Evolutionary conservation across 1,140 invertebrate genomes (phyloP).

Genomic region (Stegodyphus mimosarum): DNA sequence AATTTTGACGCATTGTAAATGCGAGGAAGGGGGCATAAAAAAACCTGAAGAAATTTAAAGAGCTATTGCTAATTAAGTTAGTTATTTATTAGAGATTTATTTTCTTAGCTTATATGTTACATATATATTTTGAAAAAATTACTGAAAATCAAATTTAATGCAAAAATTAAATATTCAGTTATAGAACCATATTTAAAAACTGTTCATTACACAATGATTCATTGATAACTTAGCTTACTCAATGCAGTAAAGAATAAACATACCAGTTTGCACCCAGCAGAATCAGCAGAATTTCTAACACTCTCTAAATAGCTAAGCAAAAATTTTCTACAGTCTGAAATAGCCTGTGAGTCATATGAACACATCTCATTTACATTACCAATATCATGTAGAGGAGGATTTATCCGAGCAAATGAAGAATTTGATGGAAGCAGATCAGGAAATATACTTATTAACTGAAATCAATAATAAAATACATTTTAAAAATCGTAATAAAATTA

Average conservation of each 20-base stretch:
- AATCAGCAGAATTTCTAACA: slow-evolving; percentile 65
- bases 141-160: no score
- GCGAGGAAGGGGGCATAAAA: no score
- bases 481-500: not conserved
- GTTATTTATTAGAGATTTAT: no score
- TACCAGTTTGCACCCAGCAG: slow-evolving; percentile 61
- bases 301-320: slow-evolving; percentile 68
- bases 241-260: not conserved
- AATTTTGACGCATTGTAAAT: no score
- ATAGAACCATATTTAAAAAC: no score
- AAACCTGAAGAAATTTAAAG: no score
- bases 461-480: slow-evolving; percentile 30
- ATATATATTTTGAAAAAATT: no score
- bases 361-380: slow-evolving; percentile 70
- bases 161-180: no score
- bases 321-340: slow-evolving; percentile 67
- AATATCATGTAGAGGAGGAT: slow-evolving; percentile 70
- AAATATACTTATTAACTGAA: slow-evolving; percentile 69
- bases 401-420: slow-evolving; percentile 66
- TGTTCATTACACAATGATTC: no score
- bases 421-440: slow-evolving; percentile 68
- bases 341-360: slow-evolving; percentile 59
- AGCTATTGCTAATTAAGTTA: no score
- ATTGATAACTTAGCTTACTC: no score
- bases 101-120: no score